Percentiles rank a stretch among this genome's conserved stretches.
phyloP scores from a whole-genome alignment of 2,113 vertebrate genomes.

The Aythya baeri region DNA sequence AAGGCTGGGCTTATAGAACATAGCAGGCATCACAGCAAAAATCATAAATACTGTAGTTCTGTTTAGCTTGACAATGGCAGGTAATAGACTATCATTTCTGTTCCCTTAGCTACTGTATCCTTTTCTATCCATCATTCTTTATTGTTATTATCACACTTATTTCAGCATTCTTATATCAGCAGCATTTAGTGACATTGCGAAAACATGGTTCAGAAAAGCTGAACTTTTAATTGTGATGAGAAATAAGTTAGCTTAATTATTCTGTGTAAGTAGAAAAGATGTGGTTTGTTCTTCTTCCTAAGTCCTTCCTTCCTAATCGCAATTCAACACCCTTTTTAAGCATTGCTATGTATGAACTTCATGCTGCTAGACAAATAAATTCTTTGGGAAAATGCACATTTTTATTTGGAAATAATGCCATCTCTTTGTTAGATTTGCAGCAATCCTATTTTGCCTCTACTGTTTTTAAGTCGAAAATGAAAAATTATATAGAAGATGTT shows the following conservation, averaged over 20 bases:
- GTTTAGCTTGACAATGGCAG: conserved; percentile 67
- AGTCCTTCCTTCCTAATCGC: conserved; percentile 83
- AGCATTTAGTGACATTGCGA: conserved; percentile 71
- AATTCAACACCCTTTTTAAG: conserved; percentile 86
- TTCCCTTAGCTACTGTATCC: conserved; percentile 60
- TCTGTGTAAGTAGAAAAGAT: conserved; percentile 72
- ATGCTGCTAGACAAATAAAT: conserved; percentile 91
- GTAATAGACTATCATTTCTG: conserved; percentile 68
- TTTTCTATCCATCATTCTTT: conserved; percentile 69
- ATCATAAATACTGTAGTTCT: conserved; percentile 60
- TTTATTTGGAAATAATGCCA: conserved; percentile 97
- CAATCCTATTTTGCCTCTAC: conserved; percentile 97
- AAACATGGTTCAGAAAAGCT: conserved; percentile 72
- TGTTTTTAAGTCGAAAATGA: conserved; percentile 98
- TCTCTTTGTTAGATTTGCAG: conserved; percentile 97
- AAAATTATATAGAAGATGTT: conserved; percentile 97
- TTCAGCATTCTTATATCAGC: conserved; percentile 75
- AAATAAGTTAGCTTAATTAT: conserved; percentile 84
- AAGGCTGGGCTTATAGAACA: conserved; percentile 5
- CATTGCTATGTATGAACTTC: conserved; percentile 91
- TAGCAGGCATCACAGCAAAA: conserved; percentile 34
- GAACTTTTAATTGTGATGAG: conserved; percentile 84
- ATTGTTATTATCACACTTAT: conserved; percentile 66
- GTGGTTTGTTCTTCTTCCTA: conserved; percentile 77
- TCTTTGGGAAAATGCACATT: conserved; percentile 91